Percentiles rank a stretch among this genome's conserved stretches.
Evolutionary conservation across 2,113 vertebrate genomes (phyloP).

Genomic region (Eudorcas thomsonii): DNA sequence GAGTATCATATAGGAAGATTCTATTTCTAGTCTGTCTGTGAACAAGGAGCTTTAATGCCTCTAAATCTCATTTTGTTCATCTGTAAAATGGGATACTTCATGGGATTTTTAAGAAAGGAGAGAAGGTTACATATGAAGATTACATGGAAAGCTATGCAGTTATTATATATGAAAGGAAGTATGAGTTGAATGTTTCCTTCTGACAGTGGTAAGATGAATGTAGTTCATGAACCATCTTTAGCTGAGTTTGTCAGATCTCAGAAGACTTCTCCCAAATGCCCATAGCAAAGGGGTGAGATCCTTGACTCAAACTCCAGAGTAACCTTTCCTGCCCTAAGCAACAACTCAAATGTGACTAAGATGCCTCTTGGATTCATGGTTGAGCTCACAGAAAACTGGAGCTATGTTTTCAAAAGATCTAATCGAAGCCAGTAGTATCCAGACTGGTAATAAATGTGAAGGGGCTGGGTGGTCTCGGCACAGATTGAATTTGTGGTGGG

Average conservation of each 20-base stretch:
- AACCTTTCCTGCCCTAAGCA: background rate
- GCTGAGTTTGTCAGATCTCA: background rate
- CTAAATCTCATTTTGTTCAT: background rate
- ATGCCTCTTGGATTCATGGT: background rate
- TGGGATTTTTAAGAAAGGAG: background rate
- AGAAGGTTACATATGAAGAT: background rate
- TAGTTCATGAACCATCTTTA: slow-evolving; percentile 1
- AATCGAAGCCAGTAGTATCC: slow-evolving; percentile 18
- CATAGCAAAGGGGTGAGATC: slow-evolving; percentile 4
- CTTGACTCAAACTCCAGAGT: slow-evolving; percentile 4
- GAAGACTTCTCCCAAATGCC: slow-evolving; percentile 21
- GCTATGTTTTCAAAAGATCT: slow-evolving; percentile 39
- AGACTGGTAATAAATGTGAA: background rate
- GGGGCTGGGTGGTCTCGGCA: slow-evolving; percentile 5
- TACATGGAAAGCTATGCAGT: background rate
- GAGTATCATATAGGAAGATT: background rate
- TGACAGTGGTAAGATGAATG: background rate
- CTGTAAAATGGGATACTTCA: background rate
- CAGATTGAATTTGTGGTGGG: background rate
- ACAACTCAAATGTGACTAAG: background rate
- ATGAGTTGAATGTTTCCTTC: background rate
- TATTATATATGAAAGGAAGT: background rate
- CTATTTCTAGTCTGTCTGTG: background rate
- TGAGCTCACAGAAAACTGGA: slow-evolving; percentile 26
- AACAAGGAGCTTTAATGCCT: background rate